Evolutionary conservation across 2,113 vertebrate species (phyloP).

Genomic region (Dinomys branickii): DNA sequence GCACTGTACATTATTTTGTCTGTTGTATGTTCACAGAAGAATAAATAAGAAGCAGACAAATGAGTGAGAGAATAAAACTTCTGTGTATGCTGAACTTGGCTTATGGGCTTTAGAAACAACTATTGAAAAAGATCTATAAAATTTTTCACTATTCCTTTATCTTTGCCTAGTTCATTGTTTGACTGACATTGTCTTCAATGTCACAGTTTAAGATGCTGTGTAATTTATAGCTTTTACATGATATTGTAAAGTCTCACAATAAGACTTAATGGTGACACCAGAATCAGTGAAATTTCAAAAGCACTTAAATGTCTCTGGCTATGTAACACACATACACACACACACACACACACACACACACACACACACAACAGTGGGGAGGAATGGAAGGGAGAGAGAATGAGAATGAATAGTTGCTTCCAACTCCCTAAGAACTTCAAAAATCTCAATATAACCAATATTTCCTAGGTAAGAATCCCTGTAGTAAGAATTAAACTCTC

Average conservation of each 20-base stretch:
- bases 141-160: not conserved
- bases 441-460: not conserved
- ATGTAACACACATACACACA: not conserved
- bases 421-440: not conserved
- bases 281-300: not conserved
- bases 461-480: not conserved
- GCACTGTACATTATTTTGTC: not conserved
- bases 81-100: not conserved
- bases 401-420: not conserved
- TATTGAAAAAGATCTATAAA: not conserved
- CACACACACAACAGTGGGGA: not conserved
- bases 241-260: not conserved
- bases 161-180: not conserved
- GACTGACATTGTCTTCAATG: not conserved
- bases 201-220: not conserved
- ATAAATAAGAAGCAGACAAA: not conserved
- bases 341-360: not conserved
- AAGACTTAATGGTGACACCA: not conserved
- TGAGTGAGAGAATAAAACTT: not conserved
- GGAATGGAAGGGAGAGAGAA: not conserved
- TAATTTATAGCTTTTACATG: not conserved
- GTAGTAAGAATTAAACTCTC: not conserved
- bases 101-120: not conserved
- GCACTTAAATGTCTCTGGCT: not conserved
- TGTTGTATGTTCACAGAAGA: not conserved